Evolutionary conservation across 1,140 invertebrate genomes (phyloP), one percentile per base, ranked within the genome.

Genomic region (Antheraea pernyi): DNA sequence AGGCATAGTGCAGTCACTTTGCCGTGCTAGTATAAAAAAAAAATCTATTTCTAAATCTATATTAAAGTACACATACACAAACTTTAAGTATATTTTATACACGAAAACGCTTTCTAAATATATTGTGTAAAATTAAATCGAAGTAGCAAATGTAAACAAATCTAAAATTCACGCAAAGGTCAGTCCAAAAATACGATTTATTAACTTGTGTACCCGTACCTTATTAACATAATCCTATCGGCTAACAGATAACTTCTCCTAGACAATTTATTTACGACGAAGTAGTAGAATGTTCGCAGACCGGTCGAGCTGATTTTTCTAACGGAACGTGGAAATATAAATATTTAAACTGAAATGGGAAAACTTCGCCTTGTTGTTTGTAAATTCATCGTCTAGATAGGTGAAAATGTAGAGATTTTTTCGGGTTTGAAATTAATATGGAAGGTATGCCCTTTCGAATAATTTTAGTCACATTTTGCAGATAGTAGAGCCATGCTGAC

Each of bases 201-300:
- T 53, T 42, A 42, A 42, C 39, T 11, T 42, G 7, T 42, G 39
- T 42, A 42, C 39, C 39, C 13, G 39, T 42, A 42, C 39, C 39
- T 53, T 53, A 6, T 84, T 82, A 81, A 76, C 76, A 80, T 86
- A 83, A 86, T 84, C 73, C 73, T 66, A 72, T 82, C 75, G 46
- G 11, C 30, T 53, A 69, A 48, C 70, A 58, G 71, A 70, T 77
- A 72, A 71, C 70, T 75, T 74, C 71, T 72, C 70, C 68, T 66
- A 79, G 81, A 84, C 79, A 79, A 84, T 80, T 81, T 78, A 81
- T 79, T 81, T 84, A 79, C 75, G 68, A 60, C 72, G 68, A 61
- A 58, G 13, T 53, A 53, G 6, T 53, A 5, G 46, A n/a, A n/a
- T n/a, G 6, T n/a, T 53, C 46, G 46, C 16, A 13, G 60, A 61